Base-by-base conservation (phyloP, 2,113 vertebrate species). In the Carettochelys insculpta region DNA sequence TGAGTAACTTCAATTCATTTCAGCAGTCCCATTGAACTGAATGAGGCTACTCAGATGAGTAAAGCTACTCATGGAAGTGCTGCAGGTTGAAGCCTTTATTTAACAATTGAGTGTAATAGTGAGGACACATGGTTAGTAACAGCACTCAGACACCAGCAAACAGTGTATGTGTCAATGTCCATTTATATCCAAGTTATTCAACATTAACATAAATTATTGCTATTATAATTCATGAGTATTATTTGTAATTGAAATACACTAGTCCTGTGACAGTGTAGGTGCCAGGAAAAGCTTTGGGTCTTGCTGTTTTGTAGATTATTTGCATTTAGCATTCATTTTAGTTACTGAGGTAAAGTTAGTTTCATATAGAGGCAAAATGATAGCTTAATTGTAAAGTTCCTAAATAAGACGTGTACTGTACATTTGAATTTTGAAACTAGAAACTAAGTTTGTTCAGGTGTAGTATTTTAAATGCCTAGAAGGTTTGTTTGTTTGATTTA, bases 191-290 rank as follows among this genome's bases (percentile, higher is more conserved):
- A 96, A 92, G 78, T 92, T 97, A 80, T 97, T 93, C 95, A 94
- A 95, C 91, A 90, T 95, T 95, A 93, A 65, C 84, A 89, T 97
- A 98, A 98, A 94, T 97, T 96, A 97, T 97, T 97, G 93, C 84
- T 97, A 89, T 95, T 97, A 86, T 95, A 95, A 91, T 92, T 97
- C 94, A 94, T 93, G 52, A 95, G 52, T 95, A 65, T 94, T 96
- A 96, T 97, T 96, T 96, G 95, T 95, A 97, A 95, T 85, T 95
- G 90, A 95, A 93, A 95, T 88, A 96, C 91, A 94, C 92, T 97
- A 97, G 97, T 94, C 94, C 95, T 97, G 88, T 97, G 93, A 97
- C 97, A 96, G 82, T 87, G 50, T 91, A 94, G 85, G 90, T 94
- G 90, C 92, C 94, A 87, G 92, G 85, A 95, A 87, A 84, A 20